A percentile compares a stretch with the other conserved stretches of the same genome.
Conservation (phyloP, 2,888 invertebrate genomes). For the Pheosia gnoma region DNA sequence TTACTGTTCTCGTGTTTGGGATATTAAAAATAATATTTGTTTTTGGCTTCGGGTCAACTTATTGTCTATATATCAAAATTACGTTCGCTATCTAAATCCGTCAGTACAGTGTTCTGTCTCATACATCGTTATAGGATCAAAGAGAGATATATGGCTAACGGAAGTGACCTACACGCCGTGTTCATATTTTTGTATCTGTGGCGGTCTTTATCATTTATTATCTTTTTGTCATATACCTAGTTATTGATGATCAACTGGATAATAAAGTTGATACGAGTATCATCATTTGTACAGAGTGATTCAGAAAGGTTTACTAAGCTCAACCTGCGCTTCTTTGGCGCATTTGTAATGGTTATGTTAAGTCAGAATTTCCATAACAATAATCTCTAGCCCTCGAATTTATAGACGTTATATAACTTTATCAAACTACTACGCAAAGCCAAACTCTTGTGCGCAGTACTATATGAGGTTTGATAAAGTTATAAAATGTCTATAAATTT, state of each 20-base stretch:
- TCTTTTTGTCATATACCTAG: not conserved
- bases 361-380: no score
- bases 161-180: conserved; percentile 1
- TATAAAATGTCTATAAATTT: no score
- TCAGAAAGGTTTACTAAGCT: no score
- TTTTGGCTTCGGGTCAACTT: conserved; percentile 7
- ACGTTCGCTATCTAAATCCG: conserved; percentile 2
- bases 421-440: no score
- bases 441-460: no score
- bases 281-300: not conserved
- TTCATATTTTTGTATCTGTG: not conserved
- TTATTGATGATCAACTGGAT: not conserved
- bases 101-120: conserved; percentile 1
- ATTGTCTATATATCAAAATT: conserved; percentile 8
- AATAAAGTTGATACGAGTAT: not conserved
- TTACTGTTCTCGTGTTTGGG: not conserved
- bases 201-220: not conserved
- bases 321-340: no score
- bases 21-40: conserved; percentile 9
- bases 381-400: no score
- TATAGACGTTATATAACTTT: no score
- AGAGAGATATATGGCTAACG: conserved; percentile 1
- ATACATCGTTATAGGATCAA: conserved; percentile 6
- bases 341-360: no score
- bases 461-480: no score